phyloP scores from a whole-genome alignment of 2,113 vertebrate species.

The Rhinichthys klamathensis region DNA sequence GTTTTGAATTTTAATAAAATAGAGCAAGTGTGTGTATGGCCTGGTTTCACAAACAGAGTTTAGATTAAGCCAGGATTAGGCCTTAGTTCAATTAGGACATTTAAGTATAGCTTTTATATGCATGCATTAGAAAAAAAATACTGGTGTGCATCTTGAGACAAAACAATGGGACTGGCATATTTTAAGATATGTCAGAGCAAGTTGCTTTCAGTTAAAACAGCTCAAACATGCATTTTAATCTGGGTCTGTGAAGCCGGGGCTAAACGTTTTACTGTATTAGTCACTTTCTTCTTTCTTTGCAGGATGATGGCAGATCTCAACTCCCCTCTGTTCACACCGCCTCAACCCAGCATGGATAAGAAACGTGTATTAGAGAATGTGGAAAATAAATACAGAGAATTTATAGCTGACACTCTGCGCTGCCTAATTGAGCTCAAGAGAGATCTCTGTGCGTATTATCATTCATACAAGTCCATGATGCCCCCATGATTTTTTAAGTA shows the following conservation, averaged over 20 bases:
- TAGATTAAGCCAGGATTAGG: too few relatives aligned
- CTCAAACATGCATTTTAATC: too few relatives aligned
- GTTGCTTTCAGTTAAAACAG: too few relatives aligned
- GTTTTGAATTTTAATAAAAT: background rate
- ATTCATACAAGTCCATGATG: background rate
- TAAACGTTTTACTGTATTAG: background rate
- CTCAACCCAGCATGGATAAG: slow-evolving; percentile 64
- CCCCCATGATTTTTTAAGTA: background rate
- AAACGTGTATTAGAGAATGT: slow-evolving; percentile 70
- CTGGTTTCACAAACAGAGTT: too few relatives aligned
- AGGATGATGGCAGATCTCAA: slow-evolving; percentile 70
- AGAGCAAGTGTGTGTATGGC: background rate
- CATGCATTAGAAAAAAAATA: too few relatives aligned
- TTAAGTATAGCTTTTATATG: too few relatives aligned
- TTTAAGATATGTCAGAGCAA: too few relatives aligned
- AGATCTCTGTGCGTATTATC: slow-evolving; percentile 69
- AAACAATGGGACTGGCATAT: too few relatives aligned
- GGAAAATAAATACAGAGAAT: slow-evolving; percentile 71
- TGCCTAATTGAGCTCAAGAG: slow-evolving; percentile 73
- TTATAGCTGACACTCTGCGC: slow-evolving; percentile 70
- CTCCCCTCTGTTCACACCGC: slow-evolving; percentile 66
- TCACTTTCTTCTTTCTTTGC: background rate
- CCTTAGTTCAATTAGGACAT: too few relatives aligned
- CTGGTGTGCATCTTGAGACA: too few relatives aligned
- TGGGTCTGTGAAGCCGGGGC: too few relatives aligned